Conservation (phyloP, 2,888 invertebrate genomes). For the Alcis repandata region DNA sequence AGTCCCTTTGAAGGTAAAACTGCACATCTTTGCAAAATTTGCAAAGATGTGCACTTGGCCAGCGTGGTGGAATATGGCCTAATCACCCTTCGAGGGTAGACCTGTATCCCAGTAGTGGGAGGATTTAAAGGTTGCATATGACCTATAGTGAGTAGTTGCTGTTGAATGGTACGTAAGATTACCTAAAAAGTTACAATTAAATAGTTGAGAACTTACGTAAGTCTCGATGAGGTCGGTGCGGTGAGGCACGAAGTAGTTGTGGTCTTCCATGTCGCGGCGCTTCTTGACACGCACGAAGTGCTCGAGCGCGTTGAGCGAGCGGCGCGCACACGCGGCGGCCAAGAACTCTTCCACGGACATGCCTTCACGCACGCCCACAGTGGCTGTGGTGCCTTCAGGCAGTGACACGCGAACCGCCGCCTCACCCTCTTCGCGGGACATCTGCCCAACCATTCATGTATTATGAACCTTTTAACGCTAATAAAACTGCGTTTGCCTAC, state of each 20-base stretch:
- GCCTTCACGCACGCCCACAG: constrained; percentile 94
- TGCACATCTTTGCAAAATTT: too few relatives aligned
- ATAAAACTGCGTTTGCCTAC: not conserved
- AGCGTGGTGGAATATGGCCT: too few relatives aligned
- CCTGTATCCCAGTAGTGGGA: too few relatives aligned
- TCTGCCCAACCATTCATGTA: constrained; percentile 76
- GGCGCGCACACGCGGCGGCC: constrained; percentile 96
- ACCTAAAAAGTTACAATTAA: not conserved
- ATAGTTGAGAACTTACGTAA: constrained; percentile 90
- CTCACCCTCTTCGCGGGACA: constrained; percentile 95
- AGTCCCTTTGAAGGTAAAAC: too few relatives aligned
- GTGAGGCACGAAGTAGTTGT: constrained; percentile 98
- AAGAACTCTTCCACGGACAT: constrained; percentile 99
- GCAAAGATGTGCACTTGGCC: too few relatives aligned
- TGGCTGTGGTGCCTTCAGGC: constrained; percentile 93
- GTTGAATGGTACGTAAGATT: not conserved
- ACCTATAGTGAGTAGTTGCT: too few relatives aligned
- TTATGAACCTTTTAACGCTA: too few relatives aligned
- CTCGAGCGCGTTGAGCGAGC: constrained; percentile 97
- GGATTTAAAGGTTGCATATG: too few relatives aligned
- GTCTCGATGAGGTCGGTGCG: constrained; percentile 97
- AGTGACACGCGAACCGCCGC: constrained; percentile 96
- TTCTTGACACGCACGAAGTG: constrained; percentile 98
- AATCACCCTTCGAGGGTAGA: too few relatives aligned
- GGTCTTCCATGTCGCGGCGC: constrained; percentile 97